phyloP scores from a whole-genome alignment of 1,140 invertebrate species.

The Eupristina koningsbergeri region DNA sequence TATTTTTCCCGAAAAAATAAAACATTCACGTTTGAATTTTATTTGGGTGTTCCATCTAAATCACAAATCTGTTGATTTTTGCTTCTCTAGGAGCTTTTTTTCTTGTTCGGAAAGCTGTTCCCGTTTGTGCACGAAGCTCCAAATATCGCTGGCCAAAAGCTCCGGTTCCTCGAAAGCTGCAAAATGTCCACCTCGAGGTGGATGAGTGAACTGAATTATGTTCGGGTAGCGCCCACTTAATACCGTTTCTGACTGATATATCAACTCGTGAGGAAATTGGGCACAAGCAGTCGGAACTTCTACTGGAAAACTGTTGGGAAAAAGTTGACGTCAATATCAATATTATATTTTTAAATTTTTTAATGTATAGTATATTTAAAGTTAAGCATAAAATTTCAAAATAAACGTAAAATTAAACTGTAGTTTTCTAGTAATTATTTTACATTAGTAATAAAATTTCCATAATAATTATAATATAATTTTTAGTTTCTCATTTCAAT shows the following conservation, averaged over 20 bases:
- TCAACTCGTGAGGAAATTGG: conserved; percentile 78
- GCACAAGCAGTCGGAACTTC: conserved; percentile 79
- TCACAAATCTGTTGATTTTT: neutral
- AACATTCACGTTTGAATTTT: neutral
- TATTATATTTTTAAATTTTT: neutral
- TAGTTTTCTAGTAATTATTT: no score
- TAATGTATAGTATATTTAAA: no score
- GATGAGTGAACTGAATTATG: conserved; percentile 77
- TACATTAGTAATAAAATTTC: no score
- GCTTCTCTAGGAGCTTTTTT: neutral
- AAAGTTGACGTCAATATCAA: neutral
- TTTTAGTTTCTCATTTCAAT: no score
- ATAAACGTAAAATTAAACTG: no score
- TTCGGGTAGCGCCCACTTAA: conserved; percentile 77
- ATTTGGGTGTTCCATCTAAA: neutral
- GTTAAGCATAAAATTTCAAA: no score
- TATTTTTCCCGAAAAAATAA: neutral
- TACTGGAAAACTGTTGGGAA: conserved; percentile 73
- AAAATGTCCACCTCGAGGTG: conserved; percentile 86
- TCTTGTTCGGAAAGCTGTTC: conserved; percentile 50
- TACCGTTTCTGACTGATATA: conserved; percentile 75
- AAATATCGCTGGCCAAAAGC: conserved; percentile 79
- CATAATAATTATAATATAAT: no score
- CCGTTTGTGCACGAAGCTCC: conserved; percentile 67
- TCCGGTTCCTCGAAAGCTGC: conserved; percentile 86